Evolutionary conservation across 2,797 vertebrate species (phyloP).

Genomic region (Coilia nasus): DNA sequence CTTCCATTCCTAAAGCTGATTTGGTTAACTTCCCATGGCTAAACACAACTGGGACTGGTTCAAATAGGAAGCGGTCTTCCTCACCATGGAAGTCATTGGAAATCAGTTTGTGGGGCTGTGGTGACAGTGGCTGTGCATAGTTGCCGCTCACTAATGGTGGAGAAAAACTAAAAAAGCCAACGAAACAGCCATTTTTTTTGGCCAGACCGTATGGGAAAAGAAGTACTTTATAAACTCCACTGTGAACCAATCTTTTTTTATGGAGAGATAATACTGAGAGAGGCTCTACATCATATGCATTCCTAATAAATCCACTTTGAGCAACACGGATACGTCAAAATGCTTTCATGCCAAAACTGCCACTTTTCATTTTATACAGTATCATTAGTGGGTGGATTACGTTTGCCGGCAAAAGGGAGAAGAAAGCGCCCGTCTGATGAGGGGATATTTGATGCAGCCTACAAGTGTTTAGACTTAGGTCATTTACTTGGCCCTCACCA

Average conservation of each 20-base stretch:
- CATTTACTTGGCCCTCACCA: slow-evolving; percentile 4
- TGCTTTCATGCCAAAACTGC: slow-evolving; percentile 17
- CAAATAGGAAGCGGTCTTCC: not conserved
- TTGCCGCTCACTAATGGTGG: not conserved
- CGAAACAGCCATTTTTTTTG: not conserved
- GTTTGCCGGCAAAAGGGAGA: not conserved
- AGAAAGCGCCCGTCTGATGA: slow-evolving; percentile 15
- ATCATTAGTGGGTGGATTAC: slow-evolving; percentile 18
- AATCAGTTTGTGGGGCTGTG: not conserved
- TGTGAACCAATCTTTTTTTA: not conserved
- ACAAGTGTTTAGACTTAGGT: slow-evolving; percentile 24
- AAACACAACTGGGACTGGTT: not conserved
- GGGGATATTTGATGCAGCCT: slow-evolving; percentile 23
- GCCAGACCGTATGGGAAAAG: not conserved
- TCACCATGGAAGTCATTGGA: not conserved
- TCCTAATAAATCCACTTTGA: slow-evolving; percentile 22
- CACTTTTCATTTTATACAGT: slow-evolving; percentile 12
- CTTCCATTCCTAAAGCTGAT: not conserved
- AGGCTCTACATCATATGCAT: not conserved
- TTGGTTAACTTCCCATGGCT: not conserved
- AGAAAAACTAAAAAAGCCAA: not conserved
- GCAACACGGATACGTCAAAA: not conserved
- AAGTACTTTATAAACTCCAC: not conserved
- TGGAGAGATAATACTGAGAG: not conserved
- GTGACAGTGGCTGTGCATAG: not conserved